Base-by-base conservation (phyloP, 2,888 invertebrate species). In the Drosophila meridiana region DNA sequence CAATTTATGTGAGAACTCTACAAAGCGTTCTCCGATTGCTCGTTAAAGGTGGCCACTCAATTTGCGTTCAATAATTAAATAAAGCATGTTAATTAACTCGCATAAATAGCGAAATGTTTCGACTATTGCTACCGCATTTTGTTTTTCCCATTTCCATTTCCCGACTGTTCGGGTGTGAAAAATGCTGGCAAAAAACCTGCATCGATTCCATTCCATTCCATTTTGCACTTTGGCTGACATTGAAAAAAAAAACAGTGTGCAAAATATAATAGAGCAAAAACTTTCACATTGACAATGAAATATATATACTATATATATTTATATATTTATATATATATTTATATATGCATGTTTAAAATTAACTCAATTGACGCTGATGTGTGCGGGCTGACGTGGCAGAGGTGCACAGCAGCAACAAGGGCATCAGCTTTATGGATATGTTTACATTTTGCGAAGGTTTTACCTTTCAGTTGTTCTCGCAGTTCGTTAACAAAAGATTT, bases 281-380 rank as follows among this genome's bases (percentile, higher is more conserved):
- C 69, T 68, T 79, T 82, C 68, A 56, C 83, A 80, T 80, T 82
- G 80, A 70, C 69, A 82, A 60, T 28, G 34, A 43, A 28, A 48
- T 14, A 13, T 40, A 14, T 32, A 47, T 40, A 14, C 38, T 38
- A 13, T 38, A 38, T 38, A 4, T 13, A 65, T 52, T 63, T 48
- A 43, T 13, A 58, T 58, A 50, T 38, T n/a, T 14, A 30, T 30
- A 55, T 56, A 60, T 53, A 36, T 40, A 57, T 20, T 4, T n/a
- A 30, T 26, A 47, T 30, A 36, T 38, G 14, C 45, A 40, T 48
- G 53, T 76, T 56, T 68, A 9, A 64, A 68, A 58, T 71, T 76
- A 55, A 76, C 57, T 60, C 48, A 66, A 79, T 69, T 65, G 58
- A 66, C 59, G 57, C 45, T 61, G 59, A 61, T 56, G 50, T 43